phyloP scores from a whole-genome alignment of 2,888 invertebrate genomes.

The Julus scandinavius region DNA sequence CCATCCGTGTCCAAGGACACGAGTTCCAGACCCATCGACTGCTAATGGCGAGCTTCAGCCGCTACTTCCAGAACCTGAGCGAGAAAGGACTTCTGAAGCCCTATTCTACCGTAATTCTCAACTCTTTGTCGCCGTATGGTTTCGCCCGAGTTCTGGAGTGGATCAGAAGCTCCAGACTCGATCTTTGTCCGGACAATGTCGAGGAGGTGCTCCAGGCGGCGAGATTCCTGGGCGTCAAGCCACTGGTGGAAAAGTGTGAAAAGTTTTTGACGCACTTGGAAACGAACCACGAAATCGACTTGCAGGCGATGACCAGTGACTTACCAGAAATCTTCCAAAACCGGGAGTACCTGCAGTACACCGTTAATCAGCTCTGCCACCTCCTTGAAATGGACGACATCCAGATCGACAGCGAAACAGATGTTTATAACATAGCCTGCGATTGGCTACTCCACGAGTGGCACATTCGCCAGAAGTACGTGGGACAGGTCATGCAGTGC shows the following conservation, averaged over 20 bases:
- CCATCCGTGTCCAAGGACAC: not conserved
- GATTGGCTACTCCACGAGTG: conserved; percentile 40
- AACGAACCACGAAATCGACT: not conserved
- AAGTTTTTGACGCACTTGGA: not conserved
- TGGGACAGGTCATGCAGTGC: conserved; percentile 8
- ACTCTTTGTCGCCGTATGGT: not conserved
- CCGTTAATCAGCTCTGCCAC: not conserved
- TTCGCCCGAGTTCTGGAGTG: conserved; percentile 15
- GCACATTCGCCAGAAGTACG: conserved; percentile 27
- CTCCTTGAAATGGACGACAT: not conserved
- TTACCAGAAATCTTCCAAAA: not conserved
- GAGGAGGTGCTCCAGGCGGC: not conserved
- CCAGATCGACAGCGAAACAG: not conserved
- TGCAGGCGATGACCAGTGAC: not conserved
- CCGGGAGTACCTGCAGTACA: not conserved
- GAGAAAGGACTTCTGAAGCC: not conserved
- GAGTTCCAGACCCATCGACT: conserved; percentile 22
- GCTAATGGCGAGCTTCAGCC: not conserved
- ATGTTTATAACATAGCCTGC: not conserved
- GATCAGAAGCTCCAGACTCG: not conserved
- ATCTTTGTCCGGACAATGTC: not conserved
- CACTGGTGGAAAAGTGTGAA: conserved; percentile 1
- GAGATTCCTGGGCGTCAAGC: not conserved
- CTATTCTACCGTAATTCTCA: not conserved
- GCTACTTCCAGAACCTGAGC: not conserved